Percentiles rank a stretch among this genome's conserved stretches.
Evolutionary conservation across 2,113 vertebrate genomes (phyloP).

Genomic region (Notarius lentiginosus): DNA sequence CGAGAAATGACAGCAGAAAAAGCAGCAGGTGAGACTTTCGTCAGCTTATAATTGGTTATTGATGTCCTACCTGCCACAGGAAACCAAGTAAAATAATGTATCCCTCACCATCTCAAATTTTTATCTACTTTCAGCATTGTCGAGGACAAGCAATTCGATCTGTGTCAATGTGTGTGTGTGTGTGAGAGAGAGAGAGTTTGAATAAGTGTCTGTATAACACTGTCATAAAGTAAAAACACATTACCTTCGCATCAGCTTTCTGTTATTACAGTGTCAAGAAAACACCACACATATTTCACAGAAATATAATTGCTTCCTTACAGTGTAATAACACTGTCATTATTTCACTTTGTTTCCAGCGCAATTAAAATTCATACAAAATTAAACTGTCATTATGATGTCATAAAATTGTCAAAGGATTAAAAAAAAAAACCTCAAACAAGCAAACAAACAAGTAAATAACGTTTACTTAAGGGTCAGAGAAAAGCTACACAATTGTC

Average conservation of each 20-base stretch:
- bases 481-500: neutral
- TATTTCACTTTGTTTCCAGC: neutral
- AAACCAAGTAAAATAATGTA: neutral
- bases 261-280: neutral
- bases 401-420: neutral
- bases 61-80: slow-evolving; percentile 24
- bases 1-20: neutral
- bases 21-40: slow-evolving; percentile 16
- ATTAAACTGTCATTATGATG: neutral
- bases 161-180: neutral
- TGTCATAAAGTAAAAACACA: neutral
- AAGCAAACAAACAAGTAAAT: neutral
- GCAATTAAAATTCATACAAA: neutral
- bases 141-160: slow-evolving; percentile 33
- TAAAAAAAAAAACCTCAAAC: neutral
- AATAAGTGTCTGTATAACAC: neutral
- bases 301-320: neutral
- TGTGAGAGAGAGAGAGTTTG: slow-evolving; percentile 3
- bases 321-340: neutral
- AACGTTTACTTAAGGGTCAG: neutral
- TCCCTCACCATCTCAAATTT: neutral
- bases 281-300: neutral
- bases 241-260: too few species aligned
- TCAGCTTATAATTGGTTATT: slow-evolving; percentile 36
- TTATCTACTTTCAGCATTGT: neutral